These are phyloP conservation scores for Osmerus mordax DNA, from an alignment of 2,113 vertebrate genomes.

Conservation along the genomic window DNA sequence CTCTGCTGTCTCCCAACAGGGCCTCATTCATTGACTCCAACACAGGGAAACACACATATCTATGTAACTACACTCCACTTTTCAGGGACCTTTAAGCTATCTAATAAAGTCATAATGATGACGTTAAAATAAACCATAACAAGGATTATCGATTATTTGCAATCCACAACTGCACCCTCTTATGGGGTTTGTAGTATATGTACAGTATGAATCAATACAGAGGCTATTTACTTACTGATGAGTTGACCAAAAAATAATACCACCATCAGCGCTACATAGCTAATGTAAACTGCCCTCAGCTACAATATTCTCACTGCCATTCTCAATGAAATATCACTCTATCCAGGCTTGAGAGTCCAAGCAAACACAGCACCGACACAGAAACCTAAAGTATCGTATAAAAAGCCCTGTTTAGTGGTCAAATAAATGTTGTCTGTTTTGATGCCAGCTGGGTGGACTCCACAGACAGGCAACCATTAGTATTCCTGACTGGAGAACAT, in stretches of 20 bases:
- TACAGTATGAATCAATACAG: too few species aligned
- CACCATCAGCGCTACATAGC: too few species aligned
- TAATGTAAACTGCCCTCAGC: background rate
- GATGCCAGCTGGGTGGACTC: conserved; percentile 60
- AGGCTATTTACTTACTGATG: background rate
- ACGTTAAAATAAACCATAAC: too few species aligned
- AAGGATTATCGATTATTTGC: too few species aligned
- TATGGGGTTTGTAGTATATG: too few species aligned
- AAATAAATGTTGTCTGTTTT: conserved; percentile 63
- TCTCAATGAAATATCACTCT: conserved; percentile 32
- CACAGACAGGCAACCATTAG: conserved; percentile 60
- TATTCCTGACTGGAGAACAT: conserved; percentile 57
- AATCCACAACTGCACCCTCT: too few species aligned
- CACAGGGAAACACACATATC: too few species aligned
- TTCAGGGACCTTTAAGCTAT: too few species aligned
- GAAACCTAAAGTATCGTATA: conserved; percentile 32
- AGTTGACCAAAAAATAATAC: background rate
- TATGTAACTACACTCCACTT: too few species aligned
- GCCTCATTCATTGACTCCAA: background rate
- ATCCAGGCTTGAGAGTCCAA: conserved; percentile 8
- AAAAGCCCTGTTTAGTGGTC: conserved; percentile 51
- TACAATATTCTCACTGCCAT: conserved; percentile 6
- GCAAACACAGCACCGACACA: conserved; percentile 36
- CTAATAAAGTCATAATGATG: too few species aligned
- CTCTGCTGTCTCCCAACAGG: background rate